A percentile compares a stretch with the other conserved stretches of the same genome.
Conservation (phyloP, 2,888 invertebrate species). For the Elmis aenea region DNA sequence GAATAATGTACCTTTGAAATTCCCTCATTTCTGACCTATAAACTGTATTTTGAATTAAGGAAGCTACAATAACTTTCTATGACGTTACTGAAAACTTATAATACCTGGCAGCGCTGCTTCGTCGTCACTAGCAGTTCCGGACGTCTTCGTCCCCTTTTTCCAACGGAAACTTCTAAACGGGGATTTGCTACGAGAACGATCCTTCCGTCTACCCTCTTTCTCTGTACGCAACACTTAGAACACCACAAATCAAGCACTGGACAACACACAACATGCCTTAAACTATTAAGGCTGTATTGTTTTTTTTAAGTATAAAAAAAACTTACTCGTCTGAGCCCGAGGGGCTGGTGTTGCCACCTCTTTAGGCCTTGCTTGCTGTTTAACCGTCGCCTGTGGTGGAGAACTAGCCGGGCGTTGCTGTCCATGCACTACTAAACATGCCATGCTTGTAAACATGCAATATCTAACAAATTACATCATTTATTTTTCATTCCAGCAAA, state of each 20-base stretch:
- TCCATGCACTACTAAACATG: constrained; percentile 40
- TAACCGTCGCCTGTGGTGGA: constrained; percentile 10
- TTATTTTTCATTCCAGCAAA: too few species aligned
- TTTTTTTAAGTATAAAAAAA: neutral
- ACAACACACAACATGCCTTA: constrained; percentile 15
- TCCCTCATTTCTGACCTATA: too few species aligned
- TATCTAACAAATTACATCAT: too few species aligned
- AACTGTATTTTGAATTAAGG: too few species aligned
- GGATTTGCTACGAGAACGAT: constrained; percentile 87
- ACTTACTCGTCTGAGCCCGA: constrained; percentile 24
- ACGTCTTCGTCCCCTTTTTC: constrained; percentile 69
- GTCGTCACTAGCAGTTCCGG: constrained; percentile 74
- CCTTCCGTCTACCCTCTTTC: constrained; percentile 53
- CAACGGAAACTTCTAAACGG: constrained; percentile 91
- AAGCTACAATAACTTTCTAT: too few species aligned
- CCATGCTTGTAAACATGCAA: constrained; percentile 11
- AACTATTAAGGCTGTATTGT: neutral
- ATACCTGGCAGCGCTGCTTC: constrained; percentile 52
- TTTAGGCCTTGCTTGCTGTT: too few species aligned
- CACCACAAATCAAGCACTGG: constrained; percentile 28
- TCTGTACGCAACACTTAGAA: constrained; percentile 40
- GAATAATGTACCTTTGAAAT: too few species aligned
- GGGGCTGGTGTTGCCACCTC: constrained; percentile 13
- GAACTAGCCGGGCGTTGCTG: constrained; percentile 18
- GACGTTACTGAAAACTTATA: too few species aligned